phyloP scores from a whole-genome alignment of 2,113 vertebrate genomes.

The Muntiacus muntjak region DNA sequence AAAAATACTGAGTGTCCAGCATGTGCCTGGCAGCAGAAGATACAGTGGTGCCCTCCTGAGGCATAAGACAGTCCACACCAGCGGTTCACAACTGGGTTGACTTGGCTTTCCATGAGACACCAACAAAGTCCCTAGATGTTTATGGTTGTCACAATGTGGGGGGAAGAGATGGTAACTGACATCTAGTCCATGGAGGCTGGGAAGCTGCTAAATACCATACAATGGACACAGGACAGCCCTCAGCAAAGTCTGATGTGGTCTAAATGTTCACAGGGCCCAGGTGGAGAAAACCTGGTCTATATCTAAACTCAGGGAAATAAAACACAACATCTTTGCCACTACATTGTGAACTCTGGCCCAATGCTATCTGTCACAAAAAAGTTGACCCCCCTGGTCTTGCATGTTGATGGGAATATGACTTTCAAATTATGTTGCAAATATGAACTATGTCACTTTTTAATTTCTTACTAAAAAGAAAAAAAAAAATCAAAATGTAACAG shows the following conservation, averaged over 20 bases:
- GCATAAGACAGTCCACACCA: neutral
- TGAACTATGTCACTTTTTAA: neutral
- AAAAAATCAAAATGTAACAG: neutral
- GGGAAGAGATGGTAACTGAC: neutral
- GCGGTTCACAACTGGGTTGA: neutral
- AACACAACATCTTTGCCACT: neutral
- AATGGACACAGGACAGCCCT: neutral
- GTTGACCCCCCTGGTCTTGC: neutral
- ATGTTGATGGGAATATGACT: neutral
- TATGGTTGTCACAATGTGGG: neutral
- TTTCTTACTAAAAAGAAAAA: slow-evolving; percentile 20
- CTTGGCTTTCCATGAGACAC: neutral
- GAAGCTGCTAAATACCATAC: neutral
- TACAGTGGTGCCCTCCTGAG: neutral
- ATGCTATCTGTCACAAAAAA: neutral
- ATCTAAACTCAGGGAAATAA: neutral
- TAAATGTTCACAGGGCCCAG: neutral
- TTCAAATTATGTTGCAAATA: slow-evolving; percentile 24
- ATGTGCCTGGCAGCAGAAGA: neutral
- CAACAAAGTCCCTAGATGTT: neutral
- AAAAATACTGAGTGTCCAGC: neutral
- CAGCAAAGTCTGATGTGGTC: neutral
- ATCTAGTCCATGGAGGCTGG: neutral
- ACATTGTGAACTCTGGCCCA: neutral
- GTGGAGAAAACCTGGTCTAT: neutral